phyloP scores from a whole-genome alignment of 2,797 vertebrate species.

The Coreius guichenoti region DNA sequence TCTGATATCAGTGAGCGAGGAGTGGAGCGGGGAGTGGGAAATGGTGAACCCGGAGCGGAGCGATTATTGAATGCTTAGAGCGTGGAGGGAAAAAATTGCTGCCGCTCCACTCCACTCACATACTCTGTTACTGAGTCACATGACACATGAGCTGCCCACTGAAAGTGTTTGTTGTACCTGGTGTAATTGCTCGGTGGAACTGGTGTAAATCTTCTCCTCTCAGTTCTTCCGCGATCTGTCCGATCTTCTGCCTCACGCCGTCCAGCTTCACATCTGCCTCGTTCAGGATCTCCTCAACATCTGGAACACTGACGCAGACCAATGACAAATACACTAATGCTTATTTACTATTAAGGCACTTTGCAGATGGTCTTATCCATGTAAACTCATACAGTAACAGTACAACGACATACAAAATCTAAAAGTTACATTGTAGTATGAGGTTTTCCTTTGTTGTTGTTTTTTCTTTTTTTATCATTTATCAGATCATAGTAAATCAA shows the following conservation, averaged over 20 bases:
- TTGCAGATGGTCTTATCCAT: background rate
- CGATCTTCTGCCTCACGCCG: slow-evolving; percentile 88
- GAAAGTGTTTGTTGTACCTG: slow-evolving; percentile 74
- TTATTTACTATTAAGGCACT: too few relatives aligned
- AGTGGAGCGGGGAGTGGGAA: too few relatives aligned
- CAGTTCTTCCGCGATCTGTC: slow-evolving; percentile 91
- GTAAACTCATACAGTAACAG: background rate
- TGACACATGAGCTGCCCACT: too few relatives aligned
- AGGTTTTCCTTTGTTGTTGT: too few relatives aligned
- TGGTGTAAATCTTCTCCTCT: slow-evolving; percentile 93
- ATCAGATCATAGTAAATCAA: background rate
- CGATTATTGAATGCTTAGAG: too few relatives aligned
- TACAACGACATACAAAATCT: background rate
- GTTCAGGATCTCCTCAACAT: slow-evolving; percentile 84
- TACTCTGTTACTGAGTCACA: too few relatives aligned
- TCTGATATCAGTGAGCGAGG: too few relatives aligned
- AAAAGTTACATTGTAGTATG: background rate
- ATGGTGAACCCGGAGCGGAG: too few relatives aligned
- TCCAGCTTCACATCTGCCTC: slow-evolving; percentile 92
- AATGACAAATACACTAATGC: background rate
- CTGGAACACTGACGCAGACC: slow-evolving; percentile 81
- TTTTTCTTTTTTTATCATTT: background rate
- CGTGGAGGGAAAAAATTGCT: too few relatives aligned
- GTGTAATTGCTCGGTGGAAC: slow-evolving; percentile 93
- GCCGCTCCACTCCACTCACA: too few relatives aligned